Conservation (phyloP, 2,797 vertebrate genomes). For the Babyrousa celebensis region DNA sequence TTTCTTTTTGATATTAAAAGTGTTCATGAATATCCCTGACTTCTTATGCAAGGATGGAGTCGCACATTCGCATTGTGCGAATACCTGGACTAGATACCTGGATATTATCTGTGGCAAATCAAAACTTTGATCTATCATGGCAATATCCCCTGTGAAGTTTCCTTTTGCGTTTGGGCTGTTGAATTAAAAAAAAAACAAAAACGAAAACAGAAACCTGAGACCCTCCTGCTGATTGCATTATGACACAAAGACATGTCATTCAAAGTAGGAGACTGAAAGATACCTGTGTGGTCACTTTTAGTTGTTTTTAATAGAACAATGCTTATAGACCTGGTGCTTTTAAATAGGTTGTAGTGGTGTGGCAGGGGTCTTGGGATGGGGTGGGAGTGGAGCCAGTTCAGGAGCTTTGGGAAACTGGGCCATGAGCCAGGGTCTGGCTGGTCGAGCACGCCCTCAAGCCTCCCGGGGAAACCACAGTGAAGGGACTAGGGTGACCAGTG, state of each 20-base stretch:
- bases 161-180: not conserved
- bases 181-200: not conserved
- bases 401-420: not conserved
- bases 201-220: not conserved
- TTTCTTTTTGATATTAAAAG: constrained; percentile 80
- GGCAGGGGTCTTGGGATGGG: not conserved
- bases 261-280: not conserved
- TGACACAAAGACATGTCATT: not conserved
- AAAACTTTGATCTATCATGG: constrained; percentile 32
- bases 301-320: not conserved
- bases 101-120: constrained; percentile 74
- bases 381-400: rapidly evolving
- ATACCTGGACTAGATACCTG: not conserved
- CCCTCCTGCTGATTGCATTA: not conserved
- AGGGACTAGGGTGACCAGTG: rapidly evolving
- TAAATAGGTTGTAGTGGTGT: not conserved
- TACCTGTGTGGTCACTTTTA: not conserved
- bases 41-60: constrained; percentile 76
- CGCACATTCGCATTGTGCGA: constrained; percentile 49
- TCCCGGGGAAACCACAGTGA: not conserved
- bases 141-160: constrained; percentile 57
- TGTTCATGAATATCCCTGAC: constrained; percentile 82
- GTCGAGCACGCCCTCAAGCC: not conserved
- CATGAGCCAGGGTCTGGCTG: not conserved
- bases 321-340: not conserved